Conservation (phyloP, 2,113 vertebrate genomes). For the Tretioscincus oriximinensis region DNA sequence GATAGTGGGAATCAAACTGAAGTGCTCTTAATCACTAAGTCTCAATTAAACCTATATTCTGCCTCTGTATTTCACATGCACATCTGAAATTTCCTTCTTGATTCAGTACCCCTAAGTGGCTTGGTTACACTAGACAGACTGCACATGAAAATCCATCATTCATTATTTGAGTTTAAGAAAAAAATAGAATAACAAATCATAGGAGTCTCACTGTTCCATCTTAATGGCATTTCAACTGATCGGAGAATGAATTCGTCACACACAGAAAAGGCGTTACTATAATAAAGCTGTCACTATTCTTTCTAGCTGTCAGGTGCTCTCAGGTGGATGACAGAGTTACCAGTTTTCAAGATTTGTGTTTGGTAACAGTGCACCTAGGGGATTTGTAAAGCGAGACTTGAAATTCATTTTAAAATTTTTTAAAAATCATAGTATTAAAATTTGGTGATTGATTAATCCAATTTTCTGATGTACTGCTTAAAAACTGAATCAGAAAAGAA, state of each 20-base stretch:
- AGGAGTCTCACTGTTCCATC: background rate
- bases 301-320: background rate
- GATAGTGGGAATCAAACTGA: background rate
- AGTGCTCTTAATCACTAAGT: background rate
- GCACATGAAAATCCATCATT: background rate
- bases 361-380: background rate
- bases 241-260: background rate
- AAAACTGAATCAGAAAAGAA: too few relatives aligned
- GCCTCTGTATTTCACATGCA: background rate
- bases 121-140: background rate
- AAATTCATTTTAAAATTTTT: too few relatives aligned
- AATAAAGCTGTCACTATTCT: background rate
- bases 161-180: background rate
- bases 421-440: too few relatives aligned
- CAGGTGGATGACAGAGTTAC: background rate
- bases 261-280: background rate
- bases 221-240: background rate
- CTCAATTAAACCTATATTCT: conserved; percentile 4
- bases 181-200: background rate
- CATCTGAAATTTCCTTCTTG: background rate
- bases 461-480: too few relatives aligned
- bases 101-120: background rate
- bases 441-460: too few relatives aligned
- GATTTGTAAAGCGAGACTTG: background rate
- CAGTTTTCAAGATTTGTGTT: background rate